These are phyloP conservation scores for Myotis brandtii DNA, from an alignment of 2,113 vertebrate genomes.

Conservation along the genomic window DNA sequence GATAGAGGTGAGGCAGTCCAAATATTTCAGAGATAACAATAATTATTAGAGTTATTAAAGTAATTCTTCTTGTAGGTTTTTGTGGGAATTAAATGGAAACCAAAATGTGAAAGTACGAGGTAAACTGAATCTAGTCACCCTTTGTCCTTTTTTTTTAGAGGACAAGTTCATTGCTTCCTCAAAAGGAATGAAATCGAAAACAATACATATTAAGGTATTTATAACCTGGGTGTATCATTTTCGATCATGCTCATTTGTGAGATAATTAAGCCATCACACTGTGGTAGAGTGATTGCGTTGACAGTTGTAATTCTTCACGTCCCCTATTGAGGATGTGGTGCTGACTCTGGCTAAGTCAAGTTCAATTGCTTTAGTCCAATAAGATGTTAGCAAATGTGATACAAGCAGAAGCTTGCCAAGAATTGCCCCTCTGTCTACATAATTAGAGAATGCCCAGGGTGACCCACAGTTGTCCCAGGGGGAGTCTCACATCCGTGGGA, in stretches of 20 bases:
- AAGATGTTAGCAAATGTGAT: slow-evolving; percentile 4
- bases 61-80: not conserved
- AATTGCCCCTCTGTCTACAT: not conserved
- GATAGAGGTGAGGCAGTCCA: not conserved
- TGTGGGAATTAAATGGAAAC: not conserved
- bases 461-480: not conserved
- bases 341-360: not conserved
- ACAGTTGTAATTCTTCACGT: not conserved
- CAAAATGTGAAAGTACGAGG: not conserved
- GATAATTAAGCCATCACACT: not conserved
- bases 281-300: not conserved
- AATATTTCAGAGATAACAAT: not conserved
- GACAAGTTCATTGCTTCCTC: slow-evolving; percentile 13
- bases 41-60: not conserved
- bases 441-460: not conserved
- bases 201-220: not conserved
- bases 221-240: not conserved
- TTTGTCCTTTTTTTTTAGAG: not conserved
- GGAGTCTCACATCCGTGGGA: not conserved
- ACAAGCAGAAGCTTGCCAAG: not conserved
- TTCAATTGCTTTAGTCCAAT: not conserved
- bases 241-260: not conserved
- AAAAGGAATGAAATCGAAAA: not conserved
- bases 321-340: not conserved
- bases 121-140: not conserved